These are phyloP conservation scores for Therioaphis trifolii DNA, from an alignment of 2,888 invertebrate genomes.

Conservation along the genomic window DNA sequence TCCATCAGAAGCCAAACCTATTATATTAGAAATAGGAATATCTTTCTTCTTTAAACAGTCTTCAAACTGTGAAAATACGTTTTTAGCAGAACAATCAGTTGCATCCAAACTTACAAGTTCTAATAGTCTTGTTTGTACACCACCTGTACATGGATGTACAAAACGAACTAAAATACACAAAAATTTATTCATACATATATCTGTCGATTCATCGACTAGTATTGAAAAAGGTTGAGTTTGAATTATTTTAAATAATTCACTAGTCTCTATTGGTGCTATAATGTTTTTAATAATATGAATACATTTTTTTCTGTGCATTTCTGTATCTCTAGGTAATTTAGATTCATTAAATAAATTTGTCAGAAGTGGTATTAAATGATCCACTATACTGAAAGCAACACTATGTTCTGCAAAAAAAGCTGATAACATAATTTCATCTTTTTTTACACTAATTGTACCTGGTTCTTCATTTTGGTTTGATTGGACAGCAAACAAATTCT, in stretches of 20 bases:
- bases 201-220: conserved; percentile 38
- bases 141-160: too few species aligned
- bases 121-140: too few species aligned
- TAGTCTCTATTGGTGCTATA: conserved; percentile 51
- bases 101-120: background rate
- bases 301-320: too few species aligned
- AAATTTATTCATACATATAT: conserved; percentile 38
- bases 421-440: conserved; percentile 61
- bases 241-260: conserved; percentile 48
- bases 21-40: too few species aligned
- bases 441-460: too few species aligned
- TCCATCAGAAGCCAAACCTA: background rate
- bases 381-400: conserved; percentile 62
- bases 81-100: background rate
- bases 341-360: conserved; percentile 62
- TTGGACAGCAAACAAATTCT: too few species aligned
- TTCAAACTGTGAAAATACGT: too few species aligned
- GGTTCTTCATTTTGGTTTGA: too few species aligned
- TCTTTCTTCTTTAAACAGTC: too few species aligned
- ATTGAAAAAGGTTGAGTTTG: conserved; percentile 62
- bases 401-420: conserved; percentile 66
- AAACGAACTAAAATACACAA: too few species aligned
- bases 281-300: conserved; percentile 64
- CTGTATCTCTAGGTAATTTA: conserved; percentile 55
- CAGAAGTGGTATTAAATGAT: conserved; percentile 63